Base-by-base conservation (phyloP, 2,888 invertebrate species). In the Pterobdella sp. region DNA sequence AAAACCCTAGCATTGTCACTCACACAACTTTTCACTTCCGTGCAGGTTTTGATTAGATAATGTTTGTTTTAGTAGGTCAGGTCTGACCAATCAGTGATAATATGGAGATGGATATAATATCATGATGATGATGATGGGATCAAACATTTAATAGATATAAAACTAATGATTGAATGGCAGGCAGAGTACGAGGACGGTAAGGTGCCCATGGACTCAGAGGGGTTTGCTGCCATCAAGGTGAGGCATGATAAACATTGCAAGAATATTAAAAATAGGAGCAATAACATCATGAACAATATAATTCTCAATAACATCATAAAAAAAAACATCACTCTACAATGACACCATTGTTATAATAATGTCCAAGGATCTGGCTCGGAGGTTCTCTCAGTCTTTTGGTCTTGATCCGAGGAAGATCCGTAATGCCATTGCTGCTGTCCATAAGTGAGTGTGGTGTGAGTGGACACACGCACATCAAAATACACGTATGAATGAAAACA, bases 311-410 rank as follows among this genome's bases (percentile, higher is more conserved):
- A n/a, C n/a, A n/a, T n/a, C n/a, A n/a, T n/a, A n/a, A n/a, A n/a
- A n/a, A n/a, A n/a, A n/a, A n/a, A n/a, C n/a, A n/a, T n/a, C n/a
- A n/a, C n/a, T n/a, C n/a, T n/a, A n/a, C n/a, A n/a, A n/a, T n/a
- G n/a, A n/a, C n/a, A n/a, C n/a, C n/a, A n/a, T n/a, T n/a, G n/a
- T n/a, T n/a, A n/a, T n/a, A n/a, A n/a, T n/a, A n/a, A n/a, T n/a
- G n/a, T 72, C 82, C 3, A 78, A 91, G 89, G 97, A 98, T 87
- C 86, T 98, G 81, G 96, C 95, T 0, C 94, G 96, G 85, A 88
- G 96, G 72, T 97, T 97, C 87, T 92, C 96, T 0, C 87, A 96
- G 73, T 95, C 94, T 68, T 97, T 98, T 87, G 97, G 97, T 0
- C 87, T 96, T 81, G 97, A 97, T 86, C 92, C 93, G 26, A 89